Conservation (phyloP, 2,888 invertebrate species). For the Leptodirus hochenwartii region DNA sequence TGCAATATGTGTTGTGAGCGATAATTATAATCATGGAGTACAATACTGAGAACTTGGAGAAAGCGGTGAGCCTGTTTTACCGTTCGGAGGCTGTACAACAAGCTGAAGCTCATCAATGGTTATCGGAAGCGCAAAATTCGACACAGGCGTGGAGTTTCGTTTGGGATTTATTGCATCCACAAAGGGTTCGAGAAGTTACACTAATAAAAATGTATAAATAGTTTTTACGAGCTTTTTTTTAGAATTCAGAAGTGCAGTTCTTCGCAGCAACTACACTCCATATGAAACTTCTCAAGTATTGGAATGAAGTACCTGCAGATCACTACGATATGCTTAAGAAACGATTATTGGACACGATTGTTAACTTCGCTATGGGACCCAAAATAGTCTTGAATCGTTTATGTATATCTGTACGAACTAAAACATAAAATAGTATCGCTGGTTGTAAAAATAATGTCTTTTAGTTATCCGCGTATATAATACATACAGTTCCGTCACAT, state of each 20-base stretch:
- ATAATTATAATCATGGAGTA: too few species aligned
- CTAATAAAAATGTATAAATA: background rate
- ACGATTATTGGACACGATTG: constrained; percentile 57
- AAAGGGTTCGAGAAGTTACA: constrained; percentile 38
- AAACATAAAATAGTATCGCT: background rate
- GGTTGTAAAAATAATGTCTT: constrained; percentile 15
- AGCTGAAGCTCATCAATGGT: constrained; percentile 67
- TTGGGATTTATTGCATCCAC: constrained; percentile 71
- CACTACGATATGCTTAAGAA: constrained; percentile 61
- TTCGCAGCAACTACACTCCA: constrained; percentile 85
- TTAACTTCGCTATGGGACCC: constrained; percentile 61
- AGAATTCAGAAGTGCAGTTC: constrained; percentile 82
- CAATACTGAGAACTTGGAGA: constrained; percentile 44
- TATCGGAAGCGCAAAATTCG: constrained; percentile 68
- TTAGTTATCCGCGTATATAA: constrained; percentile 69
- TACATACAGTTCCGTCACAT: constrained; percentile 40
- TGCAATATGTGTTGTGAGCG: too few species aligned
- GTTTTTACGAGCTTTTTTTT: constrained; percentile 11
- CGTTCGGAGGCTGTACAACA: constrained; percentile 42
- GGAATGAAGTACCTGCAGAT: constrained; percentile 69
- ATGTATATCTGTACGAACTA: constrained; percentile 63
- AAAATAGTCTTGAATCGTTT: constrained; percentile 73
- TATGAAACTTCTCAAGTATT: constrained; percentile 71
- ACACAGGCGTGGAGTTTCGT: constrained; percentile 84
- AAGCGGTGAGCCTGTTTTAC: constrained; percentile 51